These are phyloP conservation scores for Catharus bicknelli DNA, from an alignment of 2,113 vertebrate genomes.

Conservation along the genomic window DNA sequence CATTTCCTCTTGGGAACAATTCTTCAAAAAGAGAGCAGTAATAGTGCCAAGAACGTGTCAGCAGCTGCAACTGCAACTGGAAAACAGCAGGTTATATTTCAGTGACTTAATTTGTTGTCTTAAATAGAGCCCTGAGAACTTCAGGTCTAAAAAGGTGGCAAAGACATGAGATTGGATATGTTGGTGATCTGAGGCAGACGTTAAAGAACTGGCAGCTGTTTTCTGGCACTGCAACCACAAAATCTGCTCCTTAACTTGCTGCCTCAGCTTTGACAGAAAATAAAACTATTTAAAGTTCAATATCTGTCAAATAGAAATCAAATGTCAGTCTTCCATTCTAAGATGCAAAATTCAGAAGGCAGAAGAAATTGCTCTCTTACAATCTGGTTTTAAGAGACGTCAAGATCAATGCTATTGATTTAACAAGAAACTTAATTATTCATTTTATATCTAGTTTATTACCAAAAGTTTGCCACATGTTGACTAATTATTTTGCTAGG, in stretches of 20 bases:
- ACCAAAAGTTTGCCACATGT: slow-evolving; percentile 57
- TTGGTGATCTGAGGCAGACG: neutral
- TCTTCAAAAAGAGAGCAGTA: slow-evolving; percentile 15
- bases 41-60: slow-evolving; percentile 40
- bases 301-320: slow-evolving; percentile 51
- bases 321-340: slow-evolving; percentile 50
- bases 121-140: slow-evolving; percentile 24
- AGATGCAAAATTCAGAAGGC: slow-evolving; percentile 41
- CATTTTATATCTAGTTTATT: slow-evolving; percentile 76
- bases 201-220: neutral
- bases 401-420: slow-evolving; percentile 73
- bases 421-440: slow-evolving; percentile 73
- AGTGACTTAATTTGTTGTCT: slow-evolving; percentile 56
- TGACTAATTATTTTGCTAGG: slow-evolving; percentile 72
- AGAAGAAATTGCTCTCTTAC: slow-evolving; percentile 59
- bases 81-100: slow-evolving; percentile 47
- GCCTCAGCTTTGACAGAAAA: neutral
- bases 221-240: neutral
- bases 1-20: slow-evolving; percentile 60
- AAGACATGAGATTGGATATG: neutral
- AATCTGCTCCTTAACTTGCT: neutral
- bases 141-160: slow-evolving; percentile 6
- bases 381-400: slow-evolving; percentile 66
- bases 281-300: slow-evolving; percentile 48
- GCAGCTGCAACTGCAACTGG: slow-evolving; percentile 20